Base-by-base conservation (phyloP, 1,140 invertebrate species). In the Hyphantria cunea region DNA sequence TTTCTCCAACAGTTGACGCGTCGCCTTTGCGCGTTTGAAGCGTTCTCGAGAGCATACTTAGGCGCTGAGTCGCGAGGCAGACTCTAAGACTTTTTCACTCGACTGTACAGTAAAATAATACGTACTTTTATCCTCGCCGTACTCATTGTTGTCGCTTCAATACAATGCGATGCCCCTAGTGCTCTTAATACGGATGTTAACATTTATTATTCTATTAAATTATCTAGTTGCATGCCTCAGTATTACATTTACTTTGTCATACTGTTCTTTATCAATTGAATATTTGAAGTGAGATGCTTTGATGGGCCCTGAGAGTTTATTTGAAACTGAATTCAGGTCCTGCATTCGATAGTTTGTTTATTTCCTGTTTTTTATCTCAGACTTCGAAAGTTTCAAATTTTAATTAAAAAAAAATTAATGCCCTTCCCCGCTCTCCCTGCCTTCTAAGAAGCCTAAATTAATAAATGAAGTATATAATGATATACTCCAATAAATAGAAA, bases 121-220 rank as follows among this genome's bases (percentile, higher is more conserved):
- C 76, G 70, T 72, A 70, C 75, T 73, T 78, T 79, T 78, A 78
- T 72, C 79, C 71, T 70, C 72, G 75, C 70, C 82, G 81, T 77
- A 76, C 60, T 72, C 71, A 80, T 82, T 84, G 82, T 82, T 78
- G 75, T 74, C 75, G 75, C 73, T 78, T 78, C 77, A 80, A 85
- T 84, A 84, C 82, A 78, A 81, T 84, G 81, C 77, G 76, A 81
- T 79, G 79, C 74, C 79, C 80, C 70, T 80, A 80, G 64, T 77
- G 76, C 76, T 78, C 73, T 86, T 89, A 89, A 87, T 84, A 74
- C 83, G 86, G 86, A 89, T 85, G 84, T 86, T 80, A 86, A 80
- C 86, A 86, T 87, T 89, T 89, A 89, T 87, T 86, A 86, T 86
- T 86, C 78, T 86, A 86, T 86, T 89, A 67, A 62, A 67, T 67